A percentile compares a stretch with the other conserved stretches of the same genome.
Conservation (phyloP, 2,888 invertebrate species). For the Drosophila suboccidentalis region DNA sequence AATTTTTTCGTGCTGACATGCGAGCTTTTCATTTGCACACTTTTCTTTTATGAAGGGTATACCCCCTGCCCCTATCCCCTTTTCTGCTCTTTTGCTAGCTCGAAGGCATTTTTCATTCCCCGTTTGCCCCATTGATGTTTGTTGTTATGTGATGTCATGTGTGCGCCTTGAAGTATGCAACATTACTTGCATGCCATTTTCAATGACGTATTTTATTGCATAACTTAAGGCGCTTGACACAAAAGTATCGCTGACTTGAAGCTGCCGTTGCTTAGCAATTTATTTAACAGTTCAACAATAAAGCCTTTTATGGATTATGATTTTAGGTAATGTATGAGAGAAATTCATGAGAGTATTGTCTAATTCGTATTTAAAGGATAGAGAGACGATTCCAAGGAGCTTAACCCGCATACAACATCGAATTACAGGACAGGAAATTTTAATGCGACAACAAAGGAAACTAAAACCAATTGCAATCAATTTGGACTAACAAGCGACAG, state of each 20-base stretch:
- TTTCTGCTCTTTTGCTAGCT: slow-evolving; percentile 3
- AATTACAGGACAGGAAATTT: slow-evolving; percentile 43
- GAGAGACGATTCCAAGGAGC: slow-evolving; percentile 39
- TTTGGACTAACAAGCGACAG: slow-evolving; percentile 74
- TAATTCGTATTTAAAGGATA: not conserved
- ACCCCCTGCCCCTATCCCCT: not conserved
- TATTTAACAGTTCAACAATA: not conserved
- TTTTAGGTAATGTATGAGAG: not conserved
- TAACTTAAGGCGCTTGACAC: slow-evolving; percentile 14
- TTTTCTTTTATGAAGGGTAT: slow-evolving; percentile 35
- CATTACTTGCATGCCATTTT: slow-evolving; percentile 35
- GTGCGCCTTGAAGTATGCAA: slow-evolving; percentile 38
- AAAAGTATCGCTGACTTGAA: not conserved
- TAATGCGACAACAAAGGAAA: slow-evolving; percentile 52
- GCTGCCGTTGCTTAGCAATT: slow-evolving; percentile 2
- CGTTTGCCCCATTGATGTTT: not conserved
- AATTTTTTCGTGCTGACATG: slow-evolving; percentile 47
- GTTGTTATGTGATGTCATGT: slow-evolving; percentile 14
- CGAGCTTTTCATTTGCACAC: slow-evolving; percentile 53
- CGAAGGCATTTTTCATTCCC: slow-evolving; percentile 35
- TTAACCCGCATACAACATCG: slow-evolving; percentile 45
- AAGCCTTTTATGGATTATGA: not conserved
- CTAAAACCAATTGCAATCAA: slow-evolving; percentile 76
- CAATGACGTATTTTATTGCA: slow-evolving; percentile 37
- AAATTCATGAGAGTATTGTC: not conserved